Percentiles rank a stretch among this genome's conserved stretches.
Conservation (phyloP, 2,888 invertebrate genomes). For the Furcula furcula region DNA sequence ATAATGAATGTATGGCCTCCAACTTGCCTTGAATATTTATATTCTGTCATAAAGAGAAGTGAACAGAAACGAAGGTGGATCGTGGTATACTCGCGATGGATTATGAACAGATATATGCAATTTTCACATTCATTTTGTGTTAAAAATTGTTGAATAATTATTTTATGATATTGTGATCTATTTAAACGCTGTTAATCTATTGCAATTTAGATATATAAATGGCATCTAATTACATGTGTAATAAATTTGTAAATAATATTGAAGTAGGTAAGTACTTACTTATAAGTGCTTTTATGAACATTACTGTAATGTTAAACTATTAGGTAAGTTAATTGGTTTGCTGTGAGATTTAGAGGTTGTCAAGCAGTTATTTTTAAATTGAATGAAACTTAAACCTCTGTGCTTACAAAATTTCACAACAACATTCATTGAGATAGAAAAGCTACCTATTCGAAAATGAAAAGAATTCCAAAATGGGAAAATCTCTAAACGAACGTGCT, state of each 20-base stretch:
- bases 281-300: not conserved
- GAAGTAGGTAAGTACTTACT: not conserved
- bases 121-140: slow-evolving; percentile 27
- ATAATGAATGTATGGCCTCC: too few species aligned
- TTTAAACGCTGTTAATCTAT: slow-evolving; percentile 29
- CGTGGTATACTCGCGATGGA: too few species aligned
- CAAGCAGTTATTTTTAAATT: too few species aligned
- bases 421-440: too few species aligned
- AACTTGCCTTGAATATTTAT: too few species aligned
- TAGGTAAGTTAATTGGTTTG: slow-evolving; percentile 24
- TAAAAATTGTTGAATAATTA: slow-evolving; percentile 26
- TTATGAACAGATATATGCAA: too few species aligned
- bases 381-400: not conserved
- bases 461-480: too few species aligned
- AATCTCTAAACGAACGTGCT: too few species aligned
- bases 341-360: slow-evolving; percentile 35
- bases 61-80: too few species aligned
- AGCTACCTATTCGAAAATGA: slow-evolving; percentile 3
- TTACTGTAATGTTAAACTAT: too few species aligned
- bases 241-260: slow-evolving; percentile 22
- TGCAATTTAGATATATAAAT: slow-evolving; percentile 27
- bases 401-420: not conserved
- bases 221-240: slow-evolving; percentile 25
- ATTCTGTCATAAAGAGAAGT: too few species aligned
- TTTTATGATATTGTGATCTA: slow-evolving; percentile 28